Evolutionary conservation across 2,113 vertebrate species (phyloP).

Genomic region (Gavialis gangeticus): DNA sequence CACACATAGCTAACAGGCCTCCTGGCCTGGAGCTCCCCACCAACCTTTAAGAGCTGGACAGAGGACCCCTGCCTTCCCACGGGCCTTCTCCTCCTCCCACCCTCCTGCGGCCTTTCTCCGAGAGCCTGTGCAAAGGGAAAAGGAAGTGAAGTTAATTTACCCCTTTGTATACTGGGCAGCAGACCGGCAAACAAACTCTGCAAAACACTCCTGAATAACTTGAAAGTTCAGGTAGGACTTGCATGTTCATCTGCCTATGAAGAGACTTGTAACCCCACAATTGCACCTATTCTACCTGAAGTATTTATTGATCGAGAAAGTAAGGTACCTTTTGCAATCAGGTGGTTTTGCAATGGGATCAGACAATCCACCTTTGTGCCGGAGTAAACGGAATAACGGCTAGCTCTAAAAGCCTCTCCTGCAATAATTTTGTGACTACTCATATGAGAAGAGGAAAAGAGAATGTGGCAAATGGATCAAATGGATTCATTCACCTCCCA

Average conservation of each 20-base stretch:
- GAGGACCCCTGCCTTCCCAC: slow-evolving; percentile 11
- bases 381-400: neutral
- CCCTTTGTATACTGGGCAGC: neutral
- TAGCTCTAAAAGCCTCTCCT: slow-evolving; percentile 29
- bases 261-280: slow-evolving; percentile 4
- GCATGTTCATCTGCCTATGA: neutral
- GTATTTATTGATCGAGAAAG: neutral
- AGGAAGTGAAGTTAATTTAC: slow-evolving; percentile 15
- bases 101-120: slow-evolving; percentile 9
- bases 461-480: slow-evolving; percentile 42
- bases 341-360: neutral
- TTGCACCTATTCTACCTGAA: neutral
- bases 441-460: neutral
- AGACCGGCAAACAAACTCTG: neutral
- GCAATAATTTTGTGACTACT: neutral
- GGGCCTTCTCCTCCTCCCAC: slow-evolving; percentile 12
- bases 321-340: neutral
- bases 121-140: neutral
- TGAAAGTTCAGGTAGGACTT: neutral
- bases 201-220: neutral
- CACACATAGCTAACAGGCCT: neutral
- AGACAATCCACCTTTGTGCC: neutral
- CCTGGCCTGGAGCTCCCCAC: neutral
- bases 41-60: neutral
- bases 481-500: slow-evolving; percentile 18